Base-by-base conservation (phyloP, 2,888 invertebrate species). In the Micoletzkya japonica region DNA sequence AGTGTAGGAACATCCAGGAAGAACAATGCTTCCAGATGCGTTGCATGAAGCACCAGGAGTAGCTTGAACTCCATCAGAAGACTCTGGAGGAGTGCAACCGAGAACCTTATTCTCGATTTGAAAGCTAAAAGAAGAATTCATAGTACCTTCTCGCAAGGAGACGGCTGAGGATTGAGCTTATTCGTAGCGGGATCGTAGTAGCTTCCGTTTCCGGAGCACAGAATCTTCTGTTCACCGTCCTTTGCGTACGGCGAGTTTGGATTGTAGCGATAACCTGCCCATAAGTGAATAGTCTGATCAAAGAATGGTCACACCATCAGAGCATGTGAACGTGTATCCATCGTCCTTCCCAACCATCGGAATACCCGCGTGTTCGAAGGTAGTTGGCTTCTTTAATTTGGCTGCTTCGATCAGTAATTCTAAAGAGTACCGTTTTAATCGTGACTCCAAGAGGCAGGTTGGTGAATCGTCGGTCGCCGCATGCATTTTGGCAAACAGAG, bases 1-100 rank as follows among this genome's bases (percentile, higher is more conserved):
- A 3, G 66, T 66, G n/a, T n/a, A 39, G 54, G 54, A 56, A 39
- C 66, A 66, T 26, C 44, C 44, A 54, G 66, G 54, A 6, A 66
- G 26, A 7, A 39, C 54, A 32, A 56, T 39, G n/a, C 26, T 30
- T 3, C 44, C 66, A 28, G 56, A 36, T 3, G 37, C 30, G 28
- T 30, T 39, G 30, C 66, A 66, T 6, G 24, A 28, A 14, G 37
- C 44, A 37, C 56, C 66, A n/a, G 24, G 34, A 3, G 26, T 30
- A 14, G 56, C 6, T 24, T 20, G 26, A 2, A 66, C 66, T 30
- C 56, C 54, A n/a, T 36, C 39, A 30, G 36, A 36, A 14, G 34
- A 4, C 1, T n/a, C 7, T 20, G 66, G 66, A 54, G 30, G 36
- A 26, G 54, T 37, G 37, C 66, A 66, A 20, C 66, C 66, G 30